These are phyloP conservation scores for Varecia variegata DNA, from an alignment of 2,797 vertebrate species.

Conservation along the genomic window DNA sequence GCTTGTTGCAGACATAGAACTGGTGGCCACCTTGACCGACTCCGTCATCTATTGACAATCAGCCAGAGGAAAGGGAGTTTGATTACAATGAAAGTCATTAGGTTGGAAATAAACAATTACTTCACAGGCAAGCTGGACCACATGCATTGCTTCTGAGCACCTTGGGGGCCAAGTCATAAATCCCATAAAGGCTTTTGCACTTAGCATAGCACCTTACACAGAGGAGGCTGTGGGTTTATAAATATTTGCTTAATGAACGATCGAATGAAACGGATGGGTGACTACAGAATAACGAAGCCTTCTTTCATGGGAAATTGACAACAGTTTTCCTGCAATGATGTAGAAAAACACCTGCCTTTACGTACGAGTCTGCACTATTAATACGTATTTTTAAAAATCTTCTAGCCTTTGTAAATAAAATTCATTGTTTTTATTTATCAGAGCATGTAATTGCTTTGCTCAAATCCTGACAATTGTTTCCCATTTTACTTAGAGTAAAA, in stretches of 20 bases:
- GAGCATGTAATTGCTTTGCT: neutral
- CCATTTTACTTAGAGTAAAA: neutral
- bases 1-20: neutral
- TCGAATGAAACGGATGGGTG: neutral
- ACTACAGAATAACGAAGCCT: neutral
- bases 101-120: neutral
- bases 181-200: neutral
- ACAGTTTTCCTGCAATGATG: neutral
- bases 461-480: neutral
- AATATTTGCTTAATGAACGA: conserved; percentile 13
- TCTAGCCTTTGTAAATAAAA: neutral
- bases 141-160: neutral
- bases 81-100: conserved; percentile 40
- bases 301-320: conserved; percentile 1
- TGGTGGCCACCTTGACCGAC: neutral
- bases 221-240: neutral
- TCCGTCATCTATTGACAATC: neutral
- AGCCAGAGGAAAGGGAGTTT: conserved; percentile 43
- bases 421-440: neutral
- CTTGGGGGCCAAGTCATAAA: neutral
- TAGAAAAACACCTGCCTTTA: conserved; percentile 17
- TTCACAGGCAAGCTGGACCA: neutral
- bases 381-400: neutral
- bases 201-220: neutral
- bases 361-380: neutral